Evolutionary conservation across 2,113 vertebrate species (phyloP).

Genomic region (Gopherus flavomarginatus): DNA sequence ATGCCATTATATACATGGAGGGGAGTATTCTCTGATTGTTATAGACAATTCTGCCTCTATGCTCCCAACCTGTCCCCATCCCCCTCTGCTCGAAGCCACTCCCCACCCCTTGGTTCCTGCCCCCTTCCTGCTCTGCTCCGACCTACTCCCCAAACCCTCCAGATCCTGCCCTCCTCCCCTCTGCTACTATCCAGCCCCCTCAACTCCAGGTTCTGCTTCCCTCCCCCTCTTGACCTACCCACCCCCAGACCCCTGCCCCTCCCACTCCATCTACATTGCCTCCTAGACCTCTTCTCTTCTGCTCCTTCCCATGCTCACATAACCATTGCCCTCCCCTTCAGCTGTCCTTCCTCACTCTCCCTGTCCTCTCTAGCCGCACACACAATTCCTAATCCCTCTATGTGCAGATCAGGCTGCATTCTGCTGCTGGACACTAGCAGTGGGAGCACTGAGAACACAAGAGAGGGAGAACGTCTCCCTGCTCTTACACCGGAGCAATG

Average conservation of each 20-base stretch:
- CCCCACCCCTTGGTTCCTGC: not conserved
- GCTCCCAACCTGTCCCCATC: not conserved
- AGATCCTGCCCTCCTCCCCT: not conserved
- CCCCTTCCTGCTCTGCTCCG: not conserved
- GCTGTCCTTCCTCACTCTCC: no score
- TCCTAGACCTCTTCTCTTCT: not conserved
- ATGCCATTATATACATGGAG: not conserved
- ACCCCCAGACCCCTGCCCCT: not conserved
- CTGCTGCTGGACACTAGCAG: not conserved
- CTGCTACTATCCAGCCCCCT: not conserved
- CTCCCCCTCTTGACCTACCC: not conserved
- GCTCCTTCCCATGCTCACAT: not conserved
- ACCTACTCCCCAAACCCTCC: not conserved
- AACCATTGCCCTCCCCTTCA: rapidly evolving
- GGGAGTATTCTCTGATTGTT: not conserved
- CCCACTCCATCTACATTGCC: not conserved
- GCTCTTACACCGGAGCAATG: not conserved
- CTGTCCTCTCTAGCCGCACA: no score
- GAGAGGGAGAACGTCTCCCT: not conserved
- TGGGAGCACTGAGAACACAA: not conserved
- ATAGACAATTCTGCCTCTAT: not conserved
- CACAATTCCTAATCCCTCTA: no score
- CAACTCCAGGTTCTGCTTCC: not conserved
- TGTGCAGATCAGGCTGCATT: no score
- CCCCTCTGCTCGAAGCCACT: not conserved